These are phyloP conservation scores for Nyctalus aviator DNA, from an alignment of 2,797 vertebrate genomes.

Conservation along the genomic window DNA sequence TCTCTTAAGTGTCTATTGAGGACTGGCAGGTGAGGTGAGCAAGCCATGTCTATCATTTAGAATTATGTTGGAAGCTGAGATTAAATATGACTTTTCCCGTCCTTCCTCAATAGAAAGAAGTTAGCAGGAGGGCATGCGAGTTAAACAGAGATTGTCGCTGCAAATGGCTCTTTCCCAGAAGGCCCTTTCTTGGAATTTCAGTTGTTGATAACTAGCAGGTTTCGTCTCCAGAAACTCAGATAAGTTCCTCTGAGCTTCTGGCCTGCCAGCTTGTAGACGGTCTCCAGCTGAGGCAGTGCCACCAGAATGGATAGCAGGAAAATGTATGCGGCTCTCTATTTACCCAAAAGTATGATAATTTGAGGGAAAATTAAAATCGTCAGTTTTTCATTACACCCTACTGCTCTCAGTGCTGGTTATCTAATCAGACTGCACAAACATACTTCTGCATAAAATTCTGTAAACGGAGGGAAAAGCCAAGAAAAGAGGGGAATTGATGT, in stretches of 20 bases:
- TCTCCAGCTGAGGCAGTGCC: slow-evolving; percentile 67
- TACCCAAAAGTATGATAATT: slow-evolving; percentile 81
- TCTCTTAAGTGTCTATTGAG: not conserved
- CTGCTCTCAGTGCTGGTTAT: slow-evolving; percentile 60
- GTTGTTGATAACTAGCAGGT: slow-evolving; percentile 80
- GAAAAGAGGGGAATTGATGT: not conserved
- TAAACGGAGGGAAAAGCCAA: slow-evolving; percentile 64
- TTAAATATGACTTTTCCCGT: slow-evolving; percentile 42
- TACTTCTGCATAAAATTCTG: slow-evolving; percentile 36
- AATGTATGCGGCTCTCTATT: slow-evolving; percentile 65
- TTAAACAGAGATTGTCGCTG: slow-evolving; percentile 26
- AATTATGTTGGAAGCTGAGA: slow-evolving; percentile 3
- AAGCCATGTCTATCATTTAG: not conserved
- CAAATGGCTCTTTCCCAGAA: slow-evolving; percentile 67
- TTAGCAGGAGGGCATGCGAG: slow-evolving; percentile 40
- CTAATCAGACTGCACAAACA: slow-evolving; percentile 66
- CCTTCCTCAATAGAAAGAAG: slow-evolving; percentile 38
- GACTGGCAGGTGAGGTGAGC: not conserved
- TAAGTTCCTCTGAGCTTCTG: slow-evolving; percentile 74
- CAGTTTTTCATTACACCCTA: slow-evolving; percentile 74
- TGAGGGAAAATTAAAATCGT: slow-evolving; percentile 77
- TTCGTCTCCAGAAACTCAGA: slow-evolving; percentile 78
- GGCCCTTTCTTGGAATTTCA: slow-evolving; percentile 62
- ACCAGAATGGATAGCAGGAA: slow-evolving; percentile 71
- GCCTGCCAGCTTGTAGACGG: slow-evolving; percentile 69